Evolutionary conservation across 92 coral and sea anemone genomes (phyloP), one percentile per base, ranked within the genome.

Genomic region (Epizoanthus rinbou): DNA sequence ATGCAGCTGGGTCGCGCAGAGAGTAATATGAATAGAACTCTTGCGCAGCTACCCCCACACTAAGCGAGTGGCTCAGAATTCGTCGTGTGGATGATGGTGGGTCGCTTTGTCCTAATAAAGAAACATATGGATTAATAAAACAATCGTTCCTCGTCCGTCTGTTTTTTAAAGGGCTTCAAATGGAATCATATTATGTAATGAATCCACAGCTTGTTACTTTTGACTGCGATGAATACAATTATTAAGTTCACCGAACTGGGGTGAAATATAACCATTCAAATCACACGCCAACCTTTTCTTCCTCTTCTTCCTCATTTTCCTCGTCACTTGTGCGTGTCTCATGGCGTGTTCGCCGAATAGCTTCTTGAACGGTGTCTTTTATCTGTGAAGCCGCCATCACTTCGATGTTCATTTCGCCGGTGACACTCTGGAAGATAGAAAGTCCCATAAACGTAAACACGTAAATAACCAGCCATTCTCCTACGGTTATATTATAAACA

Each of bases 1-100:
- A 33, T 4, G 45, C 64, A 74, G 6, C 17, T 0, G 13, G 43
- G 71, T 8, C 18, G 69, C 57, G 59, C 22, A 7, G 41, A 78
- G n/a, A 19, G 68, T 41, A 18, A 31, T n/a, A 18, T 16, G 19
- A 57, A 28, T 31, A 68, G 52, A 43, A 23, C 21, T 9, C 33
- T 45, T 58, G 68, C 21, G 37, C 69, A 59, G 80, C 41, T 31
- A 19, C 22, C 57, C 1, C 14, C 21, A 54, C 37, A 10, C 33
- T 9, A 67, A 31, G 43, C 43, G 18, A 78, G 69, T 22, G 8
- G 52, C 50, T 78, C 35, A 78, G 57, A 78, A 78, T 59, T 78
- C 82, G 47, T 78, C 82, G 71, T 78, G 82, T 60, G 41, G 69
- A 60, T 78, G 82, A 4, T 62, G 82, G 82, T 67, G 72, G 21